Conservation (phyloP, 2,113 vertebrate species). For the Pseudopipra pipra region DNA sequence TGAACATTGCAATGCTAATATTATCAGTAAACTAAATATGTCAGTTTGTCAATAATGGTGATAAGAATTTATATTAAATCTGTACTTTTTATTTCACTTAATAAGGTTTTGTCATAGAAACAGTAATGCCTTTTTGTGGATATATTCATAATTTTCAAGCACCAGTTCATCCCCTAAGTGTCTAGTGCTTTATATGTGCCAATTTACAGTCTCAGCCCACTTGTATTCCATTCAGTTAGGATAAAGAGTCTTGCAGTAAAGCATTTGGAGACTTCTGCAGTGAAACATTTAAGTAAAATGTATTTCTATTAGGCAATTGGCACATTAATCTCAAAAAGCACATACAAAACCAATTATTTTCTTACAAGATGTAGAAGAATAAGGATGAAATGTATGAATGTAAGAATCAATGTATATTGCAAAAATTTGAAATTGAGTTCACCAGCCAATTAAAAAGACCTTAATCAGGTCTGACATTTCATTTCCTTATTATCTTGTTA, state of each 20-base stretch:
- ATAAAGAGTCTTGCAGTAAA: conserved; percentile 5
- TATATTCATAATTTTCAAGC: neutral
- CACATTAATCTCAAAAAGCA: conserved; percentile 33
- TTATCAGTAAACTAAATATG: neutral
- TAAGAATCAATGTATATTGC: conserved; percentile 37
- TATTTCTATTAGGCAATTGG: conserved; percentile 45
- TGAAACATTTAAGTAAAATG: conserved; percentile 46
- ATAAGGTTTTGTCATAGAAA: neutral
- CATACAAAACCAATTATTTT: conserved; percentile 43
- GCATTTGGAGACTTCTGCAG: neutral
- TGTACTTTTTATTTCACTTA: neutral
- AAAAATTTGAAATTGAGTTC: conserved; percentile 67
- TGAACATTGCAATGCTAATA: neutral
- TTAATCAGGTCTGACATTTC: conserved; percentile 71
- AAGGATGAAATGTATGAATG: conserved; percentile 14
- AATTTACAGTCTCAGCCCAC: neutral
- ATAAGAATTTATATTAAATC: neutral
- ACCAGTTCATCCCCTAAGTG: neutral
- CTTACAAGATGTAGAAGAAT: conserved; percentile 53
- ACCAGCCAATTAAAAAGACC: conserved; percentile 64
- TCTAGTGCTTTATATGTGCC: neutral
- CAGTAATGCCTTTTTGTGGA: neutral
- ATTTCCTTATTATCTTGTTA: conserved; percentile 71
- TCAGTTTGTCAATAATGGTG: neutral
- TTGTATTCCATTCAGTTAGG: neutral